Base-by-base conservation (phyloP, 2,888 invertebrate species). In the Protodeltote pygarga region DNA sequence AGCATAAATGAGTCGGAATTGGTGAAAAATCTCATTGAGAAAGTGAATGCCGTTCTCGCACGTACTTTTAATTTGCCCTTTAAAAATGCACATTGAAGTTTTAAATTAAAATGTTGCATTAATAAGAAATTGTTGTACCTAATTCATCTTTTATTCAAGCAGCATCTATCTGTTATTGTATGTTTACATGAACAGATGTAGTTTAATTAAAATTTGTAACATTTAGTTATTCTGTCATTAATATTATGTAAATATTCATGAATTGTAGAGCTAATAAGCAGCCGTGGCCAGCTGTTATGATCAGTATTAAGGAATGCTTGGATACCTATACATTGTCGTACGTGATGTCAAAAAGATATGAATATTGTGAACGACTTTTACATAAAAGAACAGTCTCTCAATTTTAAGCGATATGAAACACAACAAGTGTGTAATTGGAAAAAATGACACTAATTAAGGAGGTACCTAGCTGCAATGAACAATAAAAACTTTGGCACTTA, bases 1-100 rank as follows among this genome's bases (percentile, higher is more conserved):
- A 83, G 76, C 79, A 79, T 78, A 79, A 86, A 86, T 83, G 80
- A 82, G 78, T 74, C 57, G 52, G 61, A 67, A 68, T 67, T 64
- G 65, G 69, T 71, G 72, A 79, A 82, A 80, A 78, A 69, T 74
- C 69, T 57, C 65, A 64, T 62, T 64, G 64, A 62, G 63, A 61
- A 71, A 44, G 50, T 52, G 46, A 57, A 46, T 54, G 37, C 47
- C 47, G 35, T 40, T 35, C 52, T 57, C 37, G 33, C 33, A 41
- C 17, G 38, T 51, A 29, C 50, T 48, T 37, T 51, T 51, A 52
- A 35, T 57, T 41, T 21, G 6, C 15, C 11, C n/a, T 44, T 14
- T 37, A 48, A 27, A 28, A 20, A 34, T 25, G 11, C n/a, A 16
- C 3, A 13, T 11, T 28, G 15, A 5, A 13, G 11, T 2, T 13